phyloP scores from a whole-genome alignment of 2,888 invertebrate genomes.

The Drosophila meridiana region DNA sequence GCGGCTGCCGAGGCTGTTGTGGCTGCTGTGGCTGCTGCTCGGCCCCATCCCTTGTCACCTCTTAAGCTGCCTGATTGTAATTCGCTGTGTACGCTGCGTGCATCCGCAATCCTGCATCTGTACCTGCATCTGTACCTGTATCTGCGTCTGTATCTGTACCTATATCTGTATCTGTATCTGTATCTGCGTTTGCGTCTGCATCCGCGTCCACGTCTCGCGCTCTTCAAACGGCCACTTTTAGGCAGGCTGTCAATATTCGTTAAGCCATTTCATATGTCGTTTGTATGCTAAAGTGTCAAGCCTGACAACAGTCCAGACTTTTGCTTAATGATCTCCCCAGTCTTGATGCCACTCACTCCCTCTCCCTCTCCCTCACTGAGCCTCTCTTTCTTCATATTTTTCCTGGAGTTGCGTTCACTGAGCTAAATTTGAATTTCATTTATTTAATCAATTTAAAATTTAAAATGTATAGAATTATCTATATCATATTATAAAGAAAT shows the following conservation, averaged over 20 bases:
- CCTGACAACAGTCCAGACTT: slow-evolving; percentile 78
- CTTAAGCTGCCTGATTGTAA: slow-evolving; percentile 58
- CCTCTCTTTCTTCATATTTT: slow-evolving; percentile 1
- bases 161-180: slow-evolving; percentile 20
- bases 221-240: slow-evolving; percentile 74
- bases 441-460: too few relatives aligned
- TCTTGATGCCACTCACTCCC: slow-evolving; percentile 8
- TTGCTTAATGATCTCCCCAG: slow-evolving; percentile 75
- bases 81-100: slow-evolving; percentile 38
- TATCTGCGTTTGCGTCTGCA: slow-evolving; percentile 27
- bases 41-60: slow-evolving; percentile 10
- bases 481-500: too few relatives aligned
- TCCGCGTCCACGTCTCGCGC: slow-evolving; percentile 33
- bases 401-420: slow-evolving; percentile 18
- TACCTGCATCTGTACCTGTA: slow-evolving; percentile 21
- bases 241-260: slow-evolving; percentile 79
- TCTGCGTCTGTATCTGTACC: slow-evolving; percentile 26
- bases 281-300: slow-evolving; percentile 80
- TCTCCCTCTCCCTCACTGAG: neutral
- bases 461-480: too few relatives aligned
- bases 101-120: slow-evolving; percentile 48
- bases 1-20: neutral
- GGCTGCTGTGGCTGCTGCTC: neutral
- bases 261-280: slow-evolving; percentile 80
- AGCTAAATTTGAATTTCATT: neutral